Conservation (phyloP, 2,113 vertebrate genomes). For the Piaya cayana region DNA sequence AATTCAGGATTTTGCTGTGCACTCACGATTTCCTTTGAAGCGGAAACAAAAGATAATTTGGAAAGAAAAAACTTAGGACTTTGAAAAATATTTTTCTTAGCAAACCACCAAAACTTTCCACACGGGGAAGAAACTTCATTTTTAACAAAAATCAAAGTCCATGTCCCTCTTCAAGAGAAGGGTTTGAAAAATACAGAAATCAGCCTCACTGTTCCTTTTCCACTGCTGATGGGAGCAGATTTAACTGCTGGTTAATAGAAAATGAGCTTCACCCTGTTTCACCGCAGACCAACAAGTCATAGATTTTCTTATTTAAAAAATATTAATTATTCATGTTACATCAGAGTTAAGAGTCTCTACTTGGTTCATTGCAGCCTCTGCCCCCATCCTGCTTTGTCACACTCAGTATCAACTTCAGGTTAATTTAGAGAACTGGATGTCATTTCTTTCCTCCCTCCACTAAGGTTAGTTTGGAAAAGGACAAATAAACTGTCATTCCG, state of each 20-base stretch:
- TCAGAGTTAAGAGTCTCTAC: not conserved
- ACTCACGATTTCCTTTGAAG: constrained; percentile 22
- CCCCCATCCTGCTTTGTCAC: not conserved
- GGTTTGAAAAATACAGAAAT: constrained; percentile 5
- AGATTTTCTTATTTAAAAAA: not conserved
- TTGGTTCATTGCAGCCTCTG: not conserved
- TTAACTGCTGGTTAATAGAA: not conserved
- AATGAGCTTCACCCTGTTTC: not conserved
- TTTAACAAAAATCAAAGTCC: not conserved
- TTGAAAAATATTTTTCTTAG: constrained; percentile 44
- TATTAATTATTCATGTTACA: not conserved
- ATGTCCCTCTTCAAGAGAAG: not conserved
- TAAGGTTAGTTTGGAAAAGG: not conserved
- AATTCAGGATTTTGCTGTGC: not conserved
- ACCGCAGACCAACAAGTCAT: not conserved
- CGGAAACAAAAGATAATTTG: constrained; percentile 45
- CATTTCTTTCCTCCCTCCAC: not conserved
- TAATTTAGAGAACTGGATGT: not conserved
- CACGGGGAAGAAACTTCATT: constrained; percentile 25
- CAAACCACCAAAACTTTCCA: constrained; percentile 21
- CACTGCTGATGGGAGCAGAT: not conserved
- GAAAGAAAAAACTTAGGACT: constrained; percentile 42
- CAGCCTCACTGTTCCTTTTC: not conserved
- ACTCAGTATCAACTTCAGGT: not conserved
- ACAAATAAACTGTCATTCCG: not conserved